These are phyloP conservation scores for Ranitomeya imitator DNA, from an alignment of 2,113 vertebrate genomes.

Conservation along the genomic window DNA sequence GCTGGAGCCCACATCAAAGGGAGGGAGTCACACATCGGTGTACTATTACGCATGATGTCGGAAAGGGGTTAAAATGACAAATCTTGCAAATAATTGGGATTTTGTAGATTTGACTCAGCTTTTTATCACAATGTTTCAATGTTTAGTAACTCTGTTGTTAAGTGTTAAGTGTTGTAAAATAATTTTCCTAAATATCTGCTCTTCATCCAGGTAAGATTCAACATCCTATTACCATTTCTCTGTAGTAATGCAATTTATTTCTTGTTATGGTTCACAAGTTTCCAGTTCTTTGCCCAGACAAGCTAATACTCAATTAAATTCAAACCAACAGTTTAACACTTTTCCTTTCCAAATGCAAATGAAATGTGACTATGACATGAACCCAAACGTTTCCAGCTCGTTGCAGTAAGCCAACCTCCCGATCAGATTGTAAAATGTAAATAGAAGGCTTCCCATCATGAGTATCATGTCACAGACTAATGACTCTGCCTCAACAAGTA, in stretches of 20 bases:
- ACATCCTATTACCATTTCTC: slow-evolving; percentile 12
- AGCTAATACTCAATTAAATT: slow-evolving; percentile 29
- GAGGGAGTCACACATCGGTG: no score
- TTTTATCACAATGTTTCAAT: not conserved
- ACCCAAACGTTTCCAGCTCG: slow-evolving; percentile 39
- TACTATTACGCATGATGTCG: no score
- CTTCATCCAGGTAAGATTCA: slow-evolving; percentile 13
- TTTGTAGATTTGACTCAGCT: not conserved
- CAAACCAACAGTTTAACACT: slow-evolving; percentile 22
- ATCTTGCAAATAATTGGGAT: not conserved
- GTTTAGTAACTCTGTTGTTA: not conserved
- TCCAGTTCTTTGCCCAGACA: slow-evolving; percentile 34
- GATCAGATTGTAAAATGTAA: slow-evolving; percentile 51
- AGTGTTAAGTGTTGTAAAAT: not conserved
- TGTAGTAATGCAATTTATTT: slow-evolving; percentile 34
- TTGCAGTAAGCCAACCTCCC: slow-evolving; percentile 52
- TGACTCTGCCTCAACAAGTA: slow-evolving; percentile 39
- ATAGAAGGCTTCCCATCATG: slow-evolving; percentile 34
- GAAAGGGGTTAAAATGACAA: no score
- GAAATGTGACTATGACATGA: slow-evolving; percentile 11
- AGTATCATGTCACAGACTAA: slow-evolving; percentile 51
- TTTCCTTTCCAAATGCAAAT: slow-evolving; percentile 6
- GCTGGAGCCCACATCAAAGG: no score
- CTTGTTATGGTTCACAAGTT: slow-evolving; percentile 22
- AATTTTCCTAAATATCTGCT: not conserved